Conservation (phyloP, 2,113 vertebrate genomes). For the Ciconia boyciana region DNA sequence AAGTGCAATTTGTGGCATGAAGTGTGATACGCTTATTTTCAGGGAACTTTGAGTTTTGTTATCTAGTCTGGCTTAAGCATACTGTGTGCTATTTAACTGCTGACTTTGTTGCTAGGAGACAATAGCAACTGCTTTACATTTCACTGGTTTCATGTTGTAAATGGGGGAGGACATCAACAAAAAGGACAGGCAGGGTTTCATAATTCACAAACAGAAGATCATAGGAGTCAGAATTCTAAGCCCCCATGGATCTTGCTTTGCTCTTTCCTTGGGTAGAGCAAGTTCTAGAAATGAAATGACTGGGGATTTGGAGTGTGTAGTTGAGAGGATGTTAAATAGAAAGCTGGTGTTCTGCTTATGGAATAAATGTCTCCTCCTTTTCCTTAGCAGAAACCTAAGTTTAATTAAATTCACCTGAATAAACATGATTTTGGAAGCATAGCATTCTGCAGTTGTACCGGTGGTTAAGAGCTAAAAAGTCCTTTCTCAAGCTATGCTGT, state of each 20-base stretch:
- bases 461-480: neutral
- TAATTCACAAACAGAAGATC: neutral
- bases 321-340: neutral
- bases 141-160: neutral
- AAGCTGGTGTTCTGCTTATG: neutral
- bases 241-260: neutral
- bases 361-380: neutral
- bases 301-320: neutral
- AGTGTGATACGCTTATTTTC: neutral
- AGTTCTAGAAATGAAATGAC: neutral
- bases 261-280: neutral
- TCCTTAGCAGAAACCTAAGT: neutral
- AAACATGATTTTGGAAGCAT: neutral
- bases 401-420: neutral
- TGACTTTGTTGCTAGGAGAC: neutral
- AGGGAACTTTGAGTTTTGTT: neutral
- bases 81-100: neutral
- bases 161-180: accelerated
- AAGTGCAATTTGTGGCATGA: neutral
- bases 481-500: neutral
- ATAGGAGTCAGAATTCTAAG: neutral
- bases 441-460: neutral
- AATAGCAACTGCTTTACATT: neutral
- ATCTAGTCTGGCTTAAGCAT: neutral
- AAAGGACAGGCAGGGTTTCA: neutral